A percentile compares a stretch with the other conserved stretches of the same genome.
These are phyloP conservation scores for Gadus macrocephalus DNA, from an alignment of 2,113 vertebrate genomes.

Conservation along the genomic window DNA sequence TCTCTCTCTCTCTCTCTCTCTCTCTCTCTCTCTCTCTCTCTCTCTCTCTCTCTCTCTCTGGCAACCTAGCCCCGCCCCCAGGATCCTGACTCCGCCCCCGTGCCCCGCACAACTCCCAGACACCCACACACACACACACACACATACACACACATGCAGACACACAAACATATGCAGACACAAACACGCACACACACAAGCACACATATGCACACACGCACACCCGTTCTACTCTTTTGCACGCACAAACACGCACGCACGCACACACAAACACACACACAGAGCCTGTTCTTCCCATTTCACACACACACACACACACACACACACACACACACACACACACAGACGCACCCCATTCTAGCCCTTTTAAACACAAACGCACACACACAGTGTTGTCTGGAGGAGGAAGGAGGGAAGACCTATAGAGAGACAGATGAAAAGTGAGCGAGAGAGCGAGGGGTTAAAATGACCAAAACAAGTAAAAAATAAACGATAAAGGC, in stretches of 20 bases:
- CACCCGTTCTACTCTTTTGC: constrained; percentile 3
- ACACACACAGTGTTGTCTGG: constrained; percentile 45
- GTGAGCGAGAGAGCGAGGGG: constrained; percentile 22
- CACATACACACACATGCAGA: not conserved
- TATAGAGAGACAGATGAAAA: constrained; percentile 28
- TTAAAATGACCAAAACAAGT: too few relatives aligned
- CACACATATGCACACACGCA: not conserved
- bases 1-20: constrained; percentile 58
- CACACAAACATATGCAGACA: too few relatives aligned
- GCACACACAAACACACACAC: too few relatives aligned
- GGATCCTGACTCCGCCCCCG: constrained; percentile 54
- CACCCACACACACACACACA: not conserved
- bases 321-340: constrained; percentile 10
- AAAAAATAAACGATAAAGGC: too few relatives aligned
- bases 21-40: too few relatives aligned
- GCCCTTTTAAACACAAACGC: constrained; percentile 11
- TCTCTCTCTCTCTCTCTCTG: constrained; percentile 56
- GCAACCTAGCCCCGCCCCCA: constrained; percentile 59
- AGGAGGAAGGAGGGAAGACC: too few relatives aligned
- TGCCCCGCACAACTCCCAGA: constrained; percentile 29
- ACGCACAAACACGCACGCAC: not conserved
- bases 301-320: not conserved
- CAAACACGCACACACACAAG: not conserved
- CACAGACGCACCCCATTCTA: not conserved
- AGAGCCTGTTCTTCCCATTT: too few relatives aligned